Evolutionary conservation across 2,888 invertebrate genomes (phyloP).

Genomic region (Chrysolina americana): DNA sequence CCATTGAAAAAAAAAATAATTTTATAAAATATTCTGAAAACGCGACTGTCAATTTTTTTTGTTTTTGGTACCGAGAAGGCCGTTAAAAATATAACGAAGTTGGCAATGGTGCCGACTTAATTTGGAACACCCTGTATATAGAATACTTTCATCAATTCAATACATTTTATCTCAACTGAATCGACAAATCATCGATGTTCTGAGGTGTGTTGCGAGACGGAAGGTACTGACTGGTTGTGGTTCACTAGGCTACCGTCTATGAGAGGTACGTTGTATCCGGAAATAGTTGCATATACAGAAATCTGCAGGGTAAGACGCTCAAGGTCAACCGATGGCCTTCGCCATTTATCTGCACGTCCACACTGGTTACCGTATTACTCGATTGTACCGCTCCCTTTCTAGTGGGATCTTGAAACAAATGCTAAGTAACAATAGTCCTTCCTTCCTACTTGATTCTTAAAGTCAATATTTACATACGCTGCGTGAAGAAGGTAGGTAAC

Average conservation of each 20-base stretch:
- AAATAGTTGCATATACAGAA: constrained; percentile 24
- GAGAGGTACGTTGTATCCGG: constrained; percentile 26
- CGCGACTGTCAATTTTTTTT: too few relatives aligned
- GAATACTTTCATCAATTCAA: too few relatives aligned
- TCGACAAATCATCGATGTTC: constrained; percentile 1
- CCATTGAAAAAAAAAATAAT: too few relatives aligned
- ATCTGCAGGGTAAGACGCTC: constrained; percentile 65
- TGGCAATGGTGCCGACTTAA: too few relatives aligned
- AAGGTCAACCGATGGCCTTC: constrained; percentile 68
- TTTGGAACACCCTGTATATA: too few relatives aligned
- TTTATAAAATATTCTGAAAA: too few relatives aligned
- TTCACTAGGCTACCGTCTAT: constrained; percentile 16
- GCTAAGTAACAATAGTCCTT: constrained; percentile 38
- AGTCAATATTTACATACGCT: constrained; percentile 39
- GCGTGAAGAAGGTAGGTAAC: constrained; percentile 1
- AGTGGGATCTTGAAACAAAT: constrained; percentile 42
- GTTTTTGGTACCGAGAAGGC: too few relatives aligned
- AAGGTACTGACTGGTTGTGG: neutral
- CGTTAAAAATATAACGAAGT: too few relatives aligned
- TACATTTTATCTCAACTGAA: neutral
- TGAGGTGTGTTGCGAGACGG: neutral
- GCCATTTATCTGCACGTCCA: constrained; percentile 59
- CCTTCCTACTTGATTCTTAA: constrained; percentile 44
- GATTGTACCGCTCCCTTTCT: constrained; percentile 47
- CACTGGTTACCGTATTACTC: constrained; percentile 47